phyloP scores from a whole-genome alignment of 2,797 vertebrate species.

The Alca torda region DNA sequence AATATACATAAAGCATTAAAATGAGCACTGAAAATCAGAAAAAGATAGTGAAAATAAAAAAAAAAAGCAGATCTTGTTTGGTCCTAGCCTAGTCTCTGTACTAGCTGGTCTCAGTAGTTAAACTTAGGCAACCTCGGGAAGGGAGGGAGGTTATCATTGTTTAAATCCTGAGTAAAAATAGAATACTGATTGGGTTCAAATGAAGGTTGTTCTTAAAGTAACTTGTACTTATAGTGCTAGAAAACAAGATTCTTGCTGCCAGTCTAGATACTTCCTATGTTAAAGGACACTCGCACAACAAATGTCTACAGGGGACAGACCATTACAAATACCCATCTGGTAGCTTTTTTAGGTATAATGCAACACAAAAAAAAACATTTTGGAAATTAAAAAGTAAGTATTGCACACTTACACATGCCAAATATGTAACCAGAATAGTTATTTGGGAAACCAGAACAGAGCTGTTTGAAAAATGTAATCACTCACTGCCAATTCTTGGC shows the following conservation, averaged over 20 bases:
- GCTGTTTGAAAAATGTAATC: not conserved
- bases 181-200: slow-evolving; percentile 53
- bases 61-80: not conserved
- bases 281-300: not conserved
- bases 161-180: slow-evolving; percentile 67
- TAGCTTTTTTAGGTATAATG: not conserved
- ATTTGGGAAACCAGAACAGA: not conserved
- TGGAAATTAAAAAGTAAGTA: not conserved
- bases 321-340: not conserved
- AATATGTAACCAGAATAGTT: not conserved
- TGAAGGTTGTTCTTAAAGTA: slow-evolving; percentile 51
- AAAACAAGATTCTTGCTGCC: not conserved
- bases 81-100: not conserved
- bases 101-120: not conserved
- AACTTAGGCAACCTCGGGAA: not conserved
- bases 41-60: not conserved
- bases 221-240: not conserved
- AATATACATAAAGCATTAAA: not conserved
- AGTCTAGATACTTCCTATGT: not conserved
- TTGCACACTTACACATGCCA: not conserved
- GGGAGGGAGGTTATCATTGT: not conserved
- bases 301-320: not conserved
- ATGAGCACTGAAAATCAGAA: not conserved
- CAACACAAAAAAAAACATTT: not conserved
- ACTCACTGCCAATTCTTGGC: not conserved